Evolutionary conservation across 2,113 vertebrate species (phyloP), one percentile per base, ranked within the genome.

Genomic region (Trinectes maculatus): DNA sequence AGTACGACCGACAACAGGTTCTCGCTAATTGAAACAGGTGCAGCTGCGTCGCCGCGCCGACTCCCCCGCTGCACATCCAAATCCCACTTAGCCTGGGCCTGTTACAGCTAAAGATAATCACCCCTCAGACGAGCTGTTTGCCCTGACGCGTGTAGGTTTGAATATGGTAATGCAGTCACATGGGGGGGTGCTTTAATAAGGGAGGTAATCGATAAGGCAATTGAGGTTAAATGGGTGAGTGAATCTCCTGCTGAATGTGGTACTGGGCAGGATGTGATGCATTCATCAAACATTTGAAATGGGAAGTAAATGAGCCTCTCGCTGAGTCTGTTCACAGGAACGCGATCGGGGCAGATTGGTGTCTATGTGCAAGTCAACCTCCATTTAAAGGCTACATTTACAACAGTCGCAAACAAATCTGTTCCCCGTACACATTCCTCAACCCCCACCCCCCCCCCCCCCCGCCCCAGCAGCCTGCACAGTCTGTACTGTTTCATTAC

Each of bases 171-270:
- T 83, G 51, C 72, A 74, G 79, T 51, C 68, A 44, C 60, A 42
- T 2, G 51, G 58, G 47, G 78, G n/a, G 8, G 54, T 31, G 49
- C 42, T 61, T 64, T 76, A 85, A 79, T 72, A 70, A 77, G 67
- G 12, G 24, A 56, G 33, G 54, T 69, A 82, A 87, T 87, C 71
- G 51, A 86, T 86, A 80, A 66, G 51, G 61, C 71, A 84, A 80
- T 77, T 81, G 54, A 37, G 48, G 65, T 46, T 80, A 65, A 83
- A 76, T 65, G 59, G 80, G 59, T 12, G 33, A 36, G 59, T 81
- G 79, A 62, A 74, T 77, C 55, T 79, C 49, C 39, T 67, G 60
- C 58, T 76, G 24, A 77, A 75, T 64, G 56, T 76, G 46, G 73
- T 39, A 28, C 0, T 16, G 25, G 52, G 29, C 8, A 31, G 56